phyloP scores from a whole-genome alignment of 2,113 vertebrate species.

The Castor canadensis region DNA sequence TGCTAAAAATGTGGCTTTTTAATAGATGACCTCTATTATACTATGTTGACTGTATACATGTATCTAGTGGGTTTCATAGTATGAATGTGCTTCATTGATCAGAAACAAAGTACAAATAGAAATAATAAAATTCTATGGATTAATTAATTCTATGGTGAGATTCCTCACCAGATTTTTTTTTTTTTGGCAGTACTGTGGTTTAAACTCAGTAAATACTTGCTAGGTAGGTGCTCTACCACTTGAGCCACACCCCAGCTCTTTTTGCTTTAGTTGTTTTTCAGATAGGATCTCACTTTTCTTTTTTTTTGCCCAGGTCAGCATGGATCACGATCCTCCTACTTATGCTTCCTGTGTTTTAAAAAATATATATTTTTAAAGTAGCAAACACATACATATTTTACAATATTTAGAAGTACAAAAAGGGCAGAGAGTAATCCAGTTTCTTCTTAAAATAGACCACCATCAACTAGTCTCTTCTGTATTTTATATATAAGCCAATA shows the following conservation, averaged over 20 bases:
- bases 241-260: no score
- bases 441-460: neutral
- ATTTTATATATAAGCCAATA: neutral
- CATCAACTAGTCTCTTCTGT: neutral
- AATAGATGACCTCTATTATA: neutral
- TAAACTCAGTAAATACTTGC: no score
- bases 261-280: no score
- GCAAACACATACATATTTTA: neutral
- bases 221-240: no score
- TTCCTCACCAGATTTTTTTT: neutral
- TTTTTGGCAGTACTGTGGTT: neutral
- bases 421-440: neutral
- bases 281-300: no score
- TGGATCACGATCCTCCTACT: no score
- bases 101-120: neutral
- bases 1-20: neutral
- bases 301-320: no score
- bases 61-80: neutral
- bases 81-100: neutral
- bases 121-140: neutral
- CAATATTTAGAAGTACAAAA: neutral
- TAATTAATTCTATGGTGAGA: neutral
- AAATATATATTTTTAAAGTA: constrained; percentile 8
- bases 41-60: neutral
- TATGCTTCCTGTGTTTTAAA: neutral